Conservation (phyloP, 2,888 invertebrate species). For the Clusia tigrina region DNA sequence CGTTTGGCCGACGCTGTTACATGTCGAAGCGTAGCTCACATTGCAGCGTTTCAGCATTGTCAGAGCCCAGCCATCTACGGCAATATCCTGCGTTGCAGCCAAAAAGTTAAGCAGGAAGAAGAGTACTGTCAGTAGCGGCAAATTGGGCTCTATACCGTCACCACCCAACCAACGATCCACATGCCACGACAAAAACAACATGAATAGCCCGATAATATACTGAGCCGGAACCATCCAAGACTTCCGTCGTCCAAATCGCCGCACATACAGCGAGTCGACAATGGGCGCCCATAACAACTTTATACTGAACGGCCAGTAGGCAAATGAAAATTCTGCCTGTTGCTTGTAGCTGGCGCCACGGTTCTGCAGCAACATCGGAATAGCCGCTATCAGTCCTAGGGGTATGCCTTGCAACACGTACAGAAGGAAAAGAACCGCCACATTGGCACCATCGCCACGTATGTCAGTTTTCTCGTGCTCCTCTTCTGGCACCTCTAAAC, state of each 20-base stretch:
- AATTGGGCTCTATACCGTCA: slow-evolving; percentile 69
- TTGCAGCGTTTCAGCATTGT: slow-evolving; percentile 98
- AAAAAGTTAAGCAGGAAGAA: slow-evolving; percentile 94
- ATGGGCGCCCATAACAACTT: slow-evolving; percentile 99
- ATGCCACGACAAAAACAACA: slow-evolving; percentile 83
- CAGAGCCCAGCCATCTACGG: slow-evolving; percentile 99
- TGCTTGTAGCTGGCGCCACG: slow-evolving; percentile 92
- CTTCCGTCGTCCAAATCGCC: slow-evolving; percentile 89
- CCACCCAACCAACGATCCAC: slow-evolving; percentile 82
- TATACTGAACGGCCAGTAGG: slow-evolving; percentile 89
- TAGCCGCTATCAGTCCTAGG: slow-evolving; percentile 89
- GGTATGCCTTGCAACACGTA: slow-evolving; percentile 97
- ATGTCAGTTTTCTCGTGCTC: slow-evolving; percentile 64
- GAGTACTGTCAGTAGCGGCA: slow-evolving; percentile 79
- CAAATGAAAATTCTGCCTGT: slow-evolving; percentile 94
- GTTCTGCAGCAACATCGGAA: slow-evolving; percentile 95
- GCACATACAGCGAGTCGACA: slow-evolving; percentile 90
- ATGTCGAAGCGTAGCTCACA: slow-evolving; percentile 98
- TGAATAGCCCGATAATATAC: slow-evolving; percentile 87
- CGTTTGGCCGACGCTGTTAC: slow-evolving; percentile 98
- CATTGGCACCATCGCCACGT: slow-evolving; percentile 80
- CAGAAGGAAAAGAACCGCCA: slow-evolving; percentile 86
- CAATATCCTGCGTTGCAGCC: slow-evolving; percentile 99
- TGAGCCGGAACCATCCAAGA: slow-evolving; percentile 95
- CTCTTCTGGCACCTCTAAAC: slow-evolving; percentile 25